Evolutionary conservation across 2,113 vertebrate genomes (phyloP).

Genomic region (Cebus imitator): DNA sequence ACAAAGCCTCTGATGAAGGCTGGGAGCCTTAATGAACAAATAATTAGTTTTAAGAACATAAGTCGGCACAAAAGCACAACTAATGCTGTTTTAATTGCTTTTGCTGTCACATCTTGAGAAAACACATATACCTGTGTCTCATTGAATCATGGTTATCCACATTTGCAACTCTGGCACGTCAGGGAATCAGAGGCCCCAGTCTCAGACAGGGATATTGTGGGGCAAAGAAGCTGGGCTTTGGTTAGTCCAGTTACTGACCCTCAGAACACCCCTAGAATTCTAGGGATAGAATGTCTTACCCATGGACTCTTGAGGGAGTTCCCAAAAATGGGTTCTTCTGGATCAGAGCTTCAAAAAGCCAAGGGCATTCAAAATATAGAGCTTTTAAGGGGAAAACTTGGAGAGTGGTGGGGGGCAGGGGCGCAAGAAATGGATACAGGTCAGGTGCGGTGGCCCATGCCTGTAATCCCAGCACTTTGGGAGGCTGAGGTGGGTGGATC

Average conservation of each 20-base stretch:
- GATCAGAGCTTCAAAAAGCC: background rate
- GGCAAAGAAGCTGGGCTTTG: background rate
- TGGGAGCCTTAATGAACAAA: conserved; percentile 68
- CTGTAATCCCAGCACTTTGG: no score
- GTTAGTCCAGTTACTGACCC: background rate
- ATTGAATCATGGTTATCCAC: background rate
- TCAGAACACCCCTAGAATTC: background rate
- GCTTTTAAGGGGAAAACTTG: background rate
- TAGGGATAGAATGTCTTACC: background rate
- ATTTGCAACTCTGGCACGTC: background rate
- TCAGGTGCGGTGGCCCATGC: no score
- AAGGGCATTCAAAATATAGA: background rate
- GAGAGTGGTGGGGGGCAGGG: rapidly evolving
- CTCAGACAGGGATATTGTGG: background rate
- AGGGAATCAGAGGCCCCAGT: background rate
- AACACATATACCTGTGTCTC: background rate
- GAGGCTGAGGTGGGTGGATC: no score
- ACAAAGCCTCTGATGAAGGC: conserved; percentile 46
- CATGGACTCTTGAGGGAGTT: background rate
- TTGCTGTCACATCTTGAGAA: conserved; percentile 41
- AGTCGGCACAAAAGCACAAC: conserved; percentile 55
- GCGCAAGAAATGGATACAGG: no score
- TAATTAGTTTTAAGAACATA: conserved; percentile 72
- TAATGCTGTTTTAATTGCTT: conserved; percentile 73
- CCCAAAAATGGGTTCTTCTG: background rate